phyloP scores from a whole-genome alignment of 2,797 vertebrate genomes.

The Malacoraja senta region DNA sequence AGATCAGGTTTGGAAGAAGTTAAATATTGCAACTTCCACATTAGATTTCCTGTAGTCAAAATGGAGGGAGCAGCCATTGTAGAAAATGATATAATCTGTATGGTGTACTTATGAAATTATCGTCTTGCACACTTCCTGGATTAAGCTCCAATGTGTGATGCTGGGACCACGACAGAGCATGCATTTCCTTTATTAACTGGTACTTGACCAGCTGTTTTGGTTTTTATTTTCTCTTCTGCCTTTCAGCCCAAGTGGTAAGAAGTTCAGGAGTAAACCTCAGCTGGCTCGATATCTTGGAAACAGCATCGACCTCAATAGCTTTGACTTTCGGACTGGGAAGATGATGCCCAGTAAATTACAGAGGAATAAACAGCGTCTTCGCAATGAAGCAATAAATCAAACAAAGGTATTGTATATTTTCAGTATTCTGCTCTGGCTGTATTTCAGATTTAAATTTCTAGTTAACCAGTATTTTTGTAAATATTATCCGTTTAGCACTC shows the following conservation, averaged over 20 bases:
- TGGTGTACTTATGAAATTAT: not conserved
- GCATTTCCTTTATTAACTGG: slow-evolving; percentile 5
- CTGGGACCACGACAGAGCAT: not conserved
- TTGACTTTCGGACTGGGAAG: slow-evolving; percentile 91
- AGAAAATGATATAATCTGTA: not conserved
- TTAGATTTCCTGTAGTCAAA: not conserved
- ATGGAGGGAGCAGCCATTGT: not conserved
- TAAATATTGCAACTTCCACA: not conserved
- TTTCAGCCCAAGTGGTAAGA: slow-evolving; percentile 82
- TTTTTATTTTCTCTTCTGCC: slow-evolving; percentile 15
- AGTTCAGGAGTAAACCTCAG: slow-evolving; percentile 92
- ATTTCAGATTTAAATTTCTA: not conserved
- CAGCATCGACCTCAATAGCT: slow-evolving; percentile 81
- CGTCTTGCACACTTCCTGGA: not conserved
- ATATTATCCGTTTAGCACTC: not conserved
- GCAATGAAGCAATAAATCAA: slow-evolving; percentile 73
- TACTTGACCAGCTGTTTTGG: slow-evolving; percentile 10
- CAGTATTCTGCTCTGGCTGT: not conserved
- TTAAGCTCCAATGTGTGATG: not conserved
- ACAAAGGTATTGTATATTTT: slow-evolving; percentile 55
- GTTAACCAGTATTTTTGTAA: not conserved
- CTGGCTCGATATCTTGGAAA: slow-evolving; percentile 88
- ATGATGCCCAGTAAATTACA: slow-evolving; percentile 90
- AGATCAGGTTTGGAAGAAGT: not conserved
- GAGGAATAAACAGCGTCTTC: slow-evolving; percentile 84